phyloP scores from a whole-genome alignment of 1,140 invertebrate species.

The Orchesella cincta region DNA sequence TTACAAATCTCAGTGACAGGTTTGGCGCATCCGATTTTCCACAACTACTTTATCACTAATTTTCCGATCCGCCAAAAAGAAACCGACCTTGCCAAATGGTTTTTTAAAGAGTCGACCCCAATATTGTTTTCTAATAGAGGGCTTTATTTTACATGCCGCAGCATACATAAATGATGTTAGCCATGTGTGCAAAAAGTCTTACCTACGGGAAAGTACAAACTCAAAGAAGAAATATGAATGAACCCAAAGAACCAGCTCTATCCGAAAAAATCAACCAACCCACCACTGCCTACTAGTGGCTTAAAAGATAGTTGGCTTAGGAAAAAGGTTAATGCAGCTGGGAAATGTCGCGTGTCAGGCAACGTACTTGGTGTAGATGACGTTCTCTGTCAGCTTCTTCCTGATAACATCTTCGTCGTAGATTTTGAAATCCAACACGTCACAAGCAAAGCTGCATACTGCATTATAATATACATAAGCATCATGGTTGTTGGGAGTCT shows the following conservation, averaged over 20 bases:
- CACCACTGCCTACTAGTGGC: background rate
- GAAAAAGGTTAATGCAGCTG: background rate
- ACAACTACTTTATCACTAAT: slow-evolving; percentile 6
- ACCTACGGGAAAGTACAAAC: background rate
- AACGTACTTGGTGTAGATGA: background rate
- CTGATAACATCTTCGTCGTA: background rate
- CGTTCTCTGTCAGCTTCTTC: background rate
- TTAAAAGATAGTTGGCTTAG: background rate
- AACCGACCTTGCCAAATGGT: slow-evolving; percentile 17
- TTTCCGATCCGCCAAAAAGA: slow-evolving; percentile 13
- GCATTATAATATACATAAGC: too few species aligned
- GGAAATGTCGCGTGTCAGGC: background rate
- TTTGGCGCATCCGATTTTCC: slow-evolving; percentile 17
- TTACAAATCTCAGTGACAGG: slow-evolving; percentile 1
- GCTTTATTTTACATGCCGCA: background rate
- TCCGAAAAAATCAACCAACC: background rate
- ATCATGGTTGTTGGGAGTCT: too few species aligned
- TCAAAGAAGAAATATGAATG: background rate
- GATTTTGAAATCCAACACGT: background rate
- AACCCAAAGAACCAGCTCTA: background rate
- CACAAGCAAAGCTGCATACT: background rate
- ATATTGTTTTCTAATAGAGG: too few species aligned
- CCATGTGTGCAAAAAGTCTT: background rate
- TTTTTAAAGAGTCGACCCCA: background rate
- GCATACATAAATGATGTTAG: background rate